Base-by-base conservation (phyloP, 2,797 vertebrate genomes). In the Arnoldichthys spilopterus region DNA sequence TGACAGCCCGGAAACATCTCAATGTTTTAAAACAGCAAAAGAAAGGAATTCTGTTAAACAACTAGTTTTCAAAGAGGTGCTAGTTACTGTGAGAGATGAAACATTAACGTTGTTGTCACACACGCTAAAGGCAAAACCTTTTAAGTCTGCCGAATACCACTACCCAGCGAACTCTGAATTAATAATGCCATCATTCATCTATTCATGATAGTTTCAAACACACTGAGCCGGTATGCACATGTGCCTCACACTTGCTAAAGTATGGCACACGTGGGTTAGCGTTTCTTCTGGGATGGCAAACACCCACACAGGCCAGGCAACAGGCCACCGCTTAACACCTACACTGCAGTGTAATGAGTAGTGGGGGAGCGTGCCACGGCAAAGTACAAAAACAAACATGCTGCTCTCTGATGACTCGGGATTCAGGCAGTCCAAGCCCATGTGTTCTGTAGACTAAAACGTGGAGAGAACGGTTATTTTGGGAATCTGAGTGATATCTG, bases 101-200 rank as follows among this genome's bases (percentile, higher is more conserved):
- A 68, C 40, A 26, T 45, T 68, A 68, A 68, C 40, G 8, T n/a
- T 45, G 40, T 68, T 47, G 40, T 45, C 40, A 47, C 45, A 45
- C 64, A 26, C 4, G 64, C 64, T 45, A 13, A 28, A 47, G 64
- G 40, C 40, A 45, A 68, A 26, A 18, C 43, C 40, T 68, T 68
- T 47, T 68, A 47, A 68, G 40, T 47, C 43, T 12, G 43, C 12
- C 16, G 40, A 47, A 26, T 12, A 68, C 22, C 64, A 26, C 40
- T n/a, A 13, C 40, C 12, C 37, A 68, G 40, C 40, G 47, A 16
- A 18, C 22, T 16, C 64, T 68, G 64, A 40, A 68, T 47, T 68
- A 47, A 68, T 68, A 26, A 68, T 49, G 6, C 34, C 32, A 37
- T 63, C 61, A 63, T 63, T 37, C 61, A 63, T 63, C 61, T 37